Evolutionary conservation across 2,888 invertebrate genomes (phyloP).

Genomic region (Osmoderma eremita): DNA sequence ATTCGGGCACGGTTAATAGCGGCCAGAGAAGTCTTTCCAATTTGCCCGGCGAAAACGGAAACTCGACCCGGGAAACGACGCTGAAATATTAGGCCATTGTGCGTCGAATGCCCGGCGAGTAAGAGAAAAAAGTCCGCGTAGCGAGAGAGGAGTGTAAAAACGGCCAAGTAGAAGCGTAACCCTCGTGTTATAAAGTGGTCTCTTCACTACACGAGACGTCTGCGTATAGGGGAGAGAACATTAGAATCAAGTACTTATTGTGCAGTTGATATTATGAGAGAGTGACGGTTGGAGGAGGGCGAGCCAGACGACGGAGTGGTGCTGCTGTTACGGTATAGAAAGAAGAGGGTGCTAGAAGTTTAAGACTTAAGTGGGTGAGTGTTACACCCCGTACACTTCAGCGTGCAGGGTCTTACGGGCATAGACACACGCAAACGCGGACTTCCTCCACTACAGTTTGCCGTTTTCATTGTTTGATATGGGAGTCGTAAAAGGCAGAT

Average conservation of each 20-base stretch:
- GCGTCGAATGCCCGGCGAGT: constrained; percentile 11
- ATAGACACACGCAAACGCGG: background rate
- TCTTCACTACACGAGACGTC: constrained; percentile 30
- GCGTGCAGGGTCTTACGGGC: constrained; percentile 9
- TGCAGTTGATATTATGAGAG: constrained; percentile 27
- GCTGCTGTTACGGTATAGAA: background rate
- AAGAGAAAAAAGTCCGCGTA: background rate
- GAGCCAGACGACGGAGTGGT: constrained; percentile 7
- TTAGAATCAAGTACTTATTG: constrained; percentile 37
- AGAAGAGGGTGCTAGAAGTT: constrained; percentile 12
- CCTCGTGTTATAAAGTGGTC: constrained; percentile 36
- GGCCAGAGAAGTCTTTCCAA: constrained; percentile 12
- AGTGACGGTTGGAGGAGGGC: constrained; percentile 19
- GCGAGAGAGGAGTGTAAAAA: constrained; percentile 1
- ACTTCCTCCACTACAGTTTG: constrained; percentile 10
- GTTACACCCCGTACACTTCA: constrained; percentile 17
- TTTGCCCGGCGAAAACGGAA: constrained; percentile 12
- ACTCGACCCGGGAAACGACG: constrained; percentile 25
- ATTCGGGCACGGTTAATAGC: constrained; percentile 13
- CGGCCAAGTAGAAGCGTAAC: constrained; percentile 32
- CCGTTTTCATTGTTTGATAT: constrained; percentile 26
- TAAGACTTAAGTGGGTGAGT: constrained; percentile 25
- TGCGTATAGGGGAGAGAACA: constrained; percentile 30
- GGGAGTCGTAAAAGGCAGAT: too few relatives aligned
- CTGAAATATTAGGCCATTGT: constrained; percentile 29